Conservation (phyloP, 2,113 vertebrate species). For the Bettongia penicillata region DNA sequence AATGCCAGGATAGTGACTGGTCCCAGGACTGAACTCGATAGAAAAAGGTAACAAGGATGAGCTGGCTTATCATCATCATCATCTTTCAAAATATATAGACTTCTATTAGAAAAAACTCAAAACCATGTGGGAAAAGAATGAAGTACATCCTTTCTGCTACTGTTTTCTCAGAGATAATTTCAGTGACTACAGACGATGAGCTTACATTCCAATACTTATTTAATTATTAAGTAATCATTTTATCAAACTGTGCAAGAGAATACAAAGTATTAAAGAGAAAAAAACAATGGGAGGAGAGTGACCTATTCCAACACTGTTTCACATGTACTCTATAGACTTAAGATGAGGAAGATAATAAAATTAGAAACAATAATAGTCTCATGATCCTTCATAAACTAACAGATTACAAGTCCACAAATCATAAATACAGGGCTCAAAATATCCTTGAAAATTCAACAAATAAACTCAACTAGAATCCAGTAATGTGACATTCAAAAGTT, state of each 20-base stretch:
- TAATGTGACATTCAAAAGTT: too few relatives aligned
- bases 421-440: too few relatives aligned
- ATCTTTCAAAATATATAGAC: background rate
- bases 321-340: background rate
- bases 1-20: background rate
- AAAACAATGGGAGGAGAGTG: background rate
- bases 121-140: background rate
- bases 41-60: background rate
- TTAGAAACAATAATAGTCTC: background rate
- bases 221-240: background rate
- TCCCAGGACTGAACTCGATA: background rate
- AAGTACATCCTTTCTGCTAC: background rate
- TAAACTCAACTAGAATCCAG: too few relatives aligned
- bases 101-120: background rate
- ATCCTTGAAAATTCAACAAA: too few relatives aligned
- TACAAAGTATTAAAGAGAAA: background rate
- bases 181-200: background rate
- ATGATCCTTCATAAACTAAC: too few relatives aligned
- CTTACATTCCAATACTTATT: background rate
- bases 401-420: too few relatives aligned
- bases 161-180: background rate
- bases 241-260: background rate
- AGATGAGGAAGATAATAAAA: background rate
- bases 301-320: background rate
- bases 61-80: background rate